Evolutionary conservation across 2,113 vertebrate genomes (phyloP).

Genomic region (Cairina moschata): DNA sequence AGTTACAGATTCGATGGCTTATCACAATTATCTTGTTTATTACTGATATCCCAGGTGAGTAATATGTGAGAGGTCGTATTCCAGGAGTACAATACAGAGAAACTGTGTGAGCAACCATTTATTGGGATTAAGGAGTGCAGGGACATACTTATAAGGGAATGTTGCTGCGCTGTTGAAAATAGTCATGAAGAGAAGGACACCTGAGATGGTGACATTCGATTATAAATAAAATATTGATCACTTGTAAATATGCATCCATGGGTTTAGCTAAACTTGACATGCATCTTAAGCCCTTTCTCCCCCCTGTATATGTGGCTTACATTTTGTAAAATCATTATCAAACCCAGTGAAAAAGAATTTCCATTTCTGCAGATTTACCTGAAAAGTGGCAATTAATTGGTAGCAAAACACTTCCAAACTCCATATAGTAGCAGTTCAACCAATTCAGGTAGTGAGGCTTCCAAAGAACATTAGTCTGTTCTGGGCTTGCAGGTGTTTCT

Average conservation of each 20-base stretch:
- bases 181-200: neutral
- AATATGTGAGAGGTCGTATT: slow-evolving; percentile 26
- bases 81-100: slow-evolving; percentile 24
- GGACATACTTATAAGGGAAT: neutral
- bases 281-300: neutral
- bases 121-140: slow-evolving; percentile 44
- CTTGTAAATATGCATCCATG: neutral
- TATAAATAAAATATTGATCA: neutral
- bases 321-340: neutral
- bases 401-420: neutral
- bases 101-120: slow-evolving; percentile 41
- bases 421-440: neutral
- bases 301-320: neutral
- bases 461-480: neutral
- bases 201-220: neutral
- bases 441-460: neutral
- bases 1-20: slow-evolving; percentile 73
- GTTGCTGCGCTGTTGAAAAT: neutral
- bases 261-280: neutral
- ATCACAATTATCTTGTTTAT: slow-evolving; percentile 53
- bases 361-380: neutral
- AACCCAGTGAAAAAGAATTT: neutral
- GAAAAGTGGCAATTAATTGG: neutral
- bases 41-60: slow-evolving; percentile 46
- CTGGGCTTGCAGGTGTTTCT: neutral